Evolutionary conservation across 2,888 invertebrate genomes (phyloP), one percentile per base, ranked within the genome.

Genomic region (Drosophila mercatorum): DNA sequence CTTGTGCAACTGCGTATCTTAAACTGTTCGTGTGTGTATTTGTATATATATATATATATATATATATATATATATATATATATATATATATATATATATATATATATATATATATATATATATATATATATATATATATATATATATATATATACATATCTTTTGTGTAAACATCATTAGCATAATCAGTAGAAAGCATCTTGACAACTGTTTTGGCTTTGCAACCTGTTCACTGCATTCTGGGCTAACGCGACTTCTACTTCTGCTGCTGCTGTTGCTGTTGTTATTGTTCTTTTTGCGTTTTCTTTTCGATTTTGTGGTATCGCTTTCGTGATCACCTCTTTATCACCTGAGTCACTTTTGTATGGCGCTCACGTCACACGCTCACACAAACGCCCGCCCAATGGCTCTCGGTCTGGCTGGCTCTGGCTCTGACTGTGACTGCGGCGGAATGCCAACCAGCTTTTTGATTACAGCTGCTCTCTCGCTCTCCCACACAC

Each of bases 261-360:
- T 61, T 10, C 11, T 26, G 12, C 8, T 14, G 14, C 36, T 52
- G 7, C n/a, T 31, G 14, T 10, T 34, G 26, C 4, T 22, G 10
- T 26, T 14, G 26, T 46, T 46, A 40, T 49, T 57, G 34, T 34
- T 53, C 40, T 49, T 41, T 11, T 52, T 61, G 44, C 11, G 36
- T 47, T 66, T 53, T 43, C 26, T 55, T 63, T 69, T 57, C 47
- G 44, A 36, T 38, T 38, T 47, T 53, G 49, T 75, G 44, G 62
- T 69, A 67, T 76, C 64, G 74, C 57, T 65, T 65, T 64, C 70
- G 79, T 78, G 87, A 87, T 84, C 83, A 74, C n/a, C 69, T 66
- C 83, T 84, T 88, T 88, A 87, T 88, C 84, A 84, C 85, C 87
- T 88, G 84, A 88, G 79, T 88, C 84, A 86, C 80, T 68, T 84